Percentiles rank a stretch among this genome's conserved stretches.
These are phyloP conservation scores for Drosophila athabasca DNA, from an alignment of 1,140 invertebrate genomes.

Conservation along the genomic window DNA sequence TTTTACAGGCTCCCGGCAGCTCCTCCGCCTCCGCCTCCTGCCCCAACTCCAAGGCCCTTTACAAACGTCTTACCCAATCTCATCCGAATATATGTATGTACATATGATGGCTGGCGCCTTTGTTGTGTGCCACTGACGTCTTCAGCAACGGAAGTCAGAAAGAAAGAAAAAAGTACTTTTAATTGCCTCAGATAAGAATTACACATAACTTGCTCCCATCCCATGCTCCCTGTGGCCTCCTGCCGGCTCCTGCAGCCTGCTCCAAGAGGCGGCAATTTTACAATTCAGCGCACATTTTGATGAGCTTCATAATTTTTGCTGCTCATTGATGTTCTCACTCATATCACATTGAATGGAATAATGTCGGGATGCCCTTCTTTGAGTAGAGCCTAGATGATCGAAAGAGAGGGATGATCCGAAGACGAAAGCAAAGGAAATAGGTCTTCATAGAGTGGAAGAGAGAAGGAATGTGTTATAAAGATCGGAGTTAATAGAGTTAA, in stretches of 20 bases:
- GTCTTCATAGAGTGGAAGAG: too few species aligned
- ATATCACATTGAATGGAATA: constrained; percentile 44
- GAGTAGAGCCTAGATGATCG: neutral
- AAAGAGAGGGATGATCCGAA: neutral
- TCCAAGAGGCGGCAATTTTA: constrained; percentile 68
- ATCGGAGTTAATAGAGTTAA: too few species aligned
- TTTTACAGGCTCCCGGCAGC: constrained; percentile 48
- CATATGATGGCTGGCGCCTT: constrained; percentile 44
- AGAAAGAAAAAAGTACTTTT: constrained; percentile 62
- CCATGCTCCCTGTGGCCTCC: neutral
- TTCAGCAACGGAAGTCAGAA: constrained; percentile 56
- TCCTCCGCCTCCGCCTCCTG: neutral
- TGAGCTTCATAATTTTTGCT: constrained; percentile 80
- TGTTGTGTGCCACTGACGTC: constrained; percentile 39
- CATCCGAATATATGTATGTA: neutral
- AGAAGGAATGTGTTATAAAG: too few species aligned
- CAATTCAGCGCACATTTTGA: constrained; percentile 81
- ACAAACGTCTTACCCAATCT: too few species aligned
- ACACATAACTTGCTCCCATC: constrained; percentile 65
- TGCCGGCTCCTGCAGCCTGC: constrained; percentile 12
- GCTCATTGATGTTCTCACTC: constrained; percentile 74
- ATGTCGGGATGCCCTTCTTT: neutral
- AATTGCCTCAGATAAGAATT: constrained; percentile 78
- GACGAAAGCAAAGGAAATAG: neutral
- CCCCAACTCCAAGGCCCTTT: constrained; percentile 5